Conservation (phyloP, 2,888 invertebrate genomes). For the Lasioglossum villosulum region DNA sequence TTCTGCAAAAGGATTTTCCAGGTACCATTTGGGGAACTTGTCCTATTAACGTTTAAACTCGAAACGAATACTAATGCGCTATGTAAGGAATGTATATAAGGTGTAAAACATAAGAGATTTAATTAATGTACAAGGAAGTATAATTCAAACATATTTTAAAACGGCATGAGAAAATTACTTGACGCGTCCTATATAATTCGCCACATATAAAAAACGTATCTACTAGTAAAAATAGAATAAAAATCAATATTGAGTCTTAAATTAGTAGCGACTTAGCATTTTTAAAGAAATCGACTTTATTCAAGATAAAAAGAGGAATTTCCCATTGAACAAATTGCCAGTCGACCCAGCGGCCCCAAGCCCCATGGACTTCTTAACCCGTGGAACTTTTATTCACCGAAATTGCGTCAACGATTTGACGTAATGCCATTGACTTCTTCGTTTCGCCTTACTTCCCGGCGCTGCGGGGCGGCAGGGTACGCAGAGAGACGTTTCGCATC, state of each 20-base stretch:
- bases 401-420: constrained; percentile 57
- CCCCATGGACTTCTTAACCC: not conserved
- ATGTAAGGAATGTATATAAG: not conserved
- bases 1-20: not conserved
- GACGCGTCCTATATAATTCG: not conserved
- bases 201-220: not conserved
- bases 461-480: constrained; percentile 12
- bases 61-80: not conserved
- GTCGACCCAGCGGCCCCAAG: not conserved
- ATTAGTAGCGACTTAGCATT: not conserved
- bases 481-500: constrained; percentile 46
- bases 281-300: not conserved
- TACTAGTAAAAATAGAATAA: not conserved
- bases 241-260: not conserved
- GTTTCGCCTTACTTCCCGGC: constrained; percentile 34
- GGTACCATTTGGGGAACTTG: not conserved
- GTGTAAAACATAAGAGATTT: not conserved
- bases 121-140: not conserved
- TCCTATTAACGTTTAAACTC: not conserved
- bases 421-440: constrained; percentile 59
- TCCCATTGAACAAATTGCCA: not conserved
- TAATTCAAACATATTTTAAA: not conserved
- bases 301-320: not conserved
- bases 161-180: not conserved
- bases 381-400: constrained; percentile 43